A percentile compares a stretch with the other conserved stretches of the same genome.
Evolutionary conservation across 2,113 vertebrate genomes (phyloP).

Genomic region (Peucedramus taeniatus): DNA sequence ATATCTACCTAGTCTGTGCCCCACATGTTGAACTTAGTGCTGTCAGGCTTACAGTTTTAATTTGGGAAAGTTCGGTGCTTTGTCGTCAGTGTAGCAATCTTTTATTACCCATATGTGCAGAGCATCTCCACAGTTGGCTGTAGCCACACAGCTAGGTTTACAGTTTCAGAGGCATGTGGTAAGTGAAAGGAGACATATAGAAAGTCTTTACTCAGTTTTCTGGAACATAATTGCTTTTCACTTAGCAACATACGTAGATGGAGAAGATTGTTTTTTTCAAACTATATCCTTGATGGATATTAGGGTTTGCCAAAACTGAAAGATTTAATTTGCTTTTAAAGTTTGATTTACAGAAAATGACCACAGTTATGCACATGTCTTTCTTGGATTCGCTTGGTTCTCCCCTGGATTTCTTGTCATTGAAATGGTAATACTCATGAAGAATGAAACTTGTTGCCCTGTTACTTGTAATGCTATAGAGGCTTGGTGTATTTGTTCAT

Average conservation of each 20-base stretch:
- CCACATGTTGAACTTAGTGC: background rate
- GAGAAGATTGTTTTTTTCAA: background rate
- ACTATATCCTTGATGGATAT: background rate
- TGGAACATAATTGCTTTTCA: background rate
- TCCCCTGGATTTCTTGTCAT: background rate
- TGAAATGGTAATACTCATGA: background rate
- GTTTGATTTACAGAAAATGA: background rate
- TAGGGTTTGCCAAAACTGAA: background rate
- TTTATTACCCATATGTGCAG: background rate
- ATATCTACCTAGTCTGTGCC: background rate
- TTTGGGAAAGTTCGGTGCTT: background rate
- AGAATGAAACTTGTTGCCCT: background rate
- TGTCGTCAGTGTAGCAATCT: background rate
- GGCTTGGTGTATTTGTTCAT: background rate
- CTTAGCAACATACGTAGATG: background rate
- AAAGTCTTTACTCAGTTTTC: background rate
- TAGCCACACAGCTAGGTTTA: background rate
- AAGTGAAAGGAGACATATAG: background rate
- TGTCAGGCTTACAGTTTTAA: background rate
- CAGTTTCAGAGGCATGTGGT: background rate
- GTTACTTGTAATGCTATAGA: background rate
- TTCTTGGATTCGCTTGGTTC: background rate
- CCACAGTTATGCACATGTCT: background rate
- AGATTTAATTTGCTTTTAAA: background rate
- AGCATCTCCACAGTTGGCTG: background rate